These are phyloP conservation scores for Temnothorax rugatulus DNA, from an alignment of 2,888 invertebrate species.

Conservation along the genomic window DNA sequence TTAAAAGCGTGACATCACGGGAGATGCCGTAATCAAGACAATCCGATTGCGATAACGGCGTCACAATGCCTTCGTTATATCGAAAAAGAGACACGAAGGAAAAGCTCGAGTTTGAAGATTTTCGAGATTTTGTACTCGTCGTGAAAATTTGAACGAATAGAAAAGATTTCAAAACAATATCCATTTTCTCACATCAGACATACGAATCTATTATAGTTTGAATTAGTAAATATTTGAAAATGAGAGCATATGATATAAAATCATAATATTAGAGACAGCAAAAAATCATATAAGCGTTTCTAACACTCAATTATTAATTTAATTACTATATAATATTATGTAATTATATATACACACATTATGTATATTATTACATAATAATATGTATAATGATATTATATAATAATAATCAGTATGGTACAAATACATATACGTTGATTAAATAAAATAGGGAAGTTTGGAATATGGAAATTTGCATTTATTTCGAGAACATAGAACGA, in stretches of 20 bases:
- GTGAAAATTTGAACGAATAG: neutral
- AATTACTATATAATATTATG: neutral
- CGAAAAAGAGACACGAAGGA: neutral
- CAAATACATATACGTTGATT: neutral
- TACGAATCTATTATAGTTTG: neutral
- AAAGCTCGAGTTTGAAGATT: neutral
- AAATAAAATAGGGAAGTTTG: neutral
- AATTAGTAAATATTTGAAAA: neutral
- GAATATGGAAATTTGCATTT: neutral
- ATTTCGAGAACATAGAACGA: neutral
- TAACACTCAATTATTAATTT: constrained; percentile 1
- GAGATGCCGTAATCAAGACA: constrained; percentile 36
- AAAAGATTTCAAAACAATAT: neutral
- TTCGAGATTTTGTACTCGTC: neutral
- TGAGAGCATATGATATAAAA: neutral
- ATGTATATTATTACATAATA: neutral
- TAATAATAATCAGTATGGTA: neutral
- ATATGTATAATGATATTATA: neutral
- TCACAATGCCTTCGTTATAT: neutral
- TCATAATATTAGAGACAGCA: neutral
- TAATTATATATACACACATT: neutral
- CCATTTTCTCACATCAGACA: neutral
- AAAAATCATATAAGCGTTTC: neutral
- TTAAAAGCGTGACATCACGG: constrained; percentile 25
- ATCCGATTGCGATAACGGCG: constrained; percentile 43